Evolutionary conservation across 2,888 invertebrate species (phyloP).

Genomic region (Ormyrus nitidulus): DNA sequence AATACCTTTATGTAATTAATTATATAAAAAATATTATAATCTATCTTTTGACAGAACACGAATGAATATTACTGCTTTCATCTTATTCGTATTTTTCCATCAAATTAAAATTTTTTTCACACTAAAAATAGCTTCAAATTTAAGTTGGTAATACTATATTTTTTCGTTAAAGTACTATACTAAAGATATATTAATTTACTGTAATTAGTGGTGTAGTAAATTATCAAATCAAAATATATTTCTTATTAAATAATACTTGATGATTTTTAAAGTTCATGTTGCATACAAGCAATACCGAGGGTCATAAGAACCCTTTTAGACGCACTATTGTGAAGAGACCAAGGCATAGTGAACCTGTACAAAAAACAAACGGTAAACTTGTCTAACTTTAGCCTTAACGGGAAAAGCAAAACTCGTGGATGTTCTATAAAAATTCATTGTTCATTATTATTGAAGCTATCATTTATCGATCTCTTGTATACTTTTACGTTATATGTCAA

Average conservation of each 20-base stretch:
- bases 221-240: conserved; percentile 16
- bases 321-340: conserved; percentile 58
- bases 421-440: conserved; percentile 45
- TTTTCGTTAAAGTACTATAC: conserved; percentile 22
- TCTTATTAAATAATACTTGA: conserved; percentile 37
- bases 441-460: conserved; percentile 17
- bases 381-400: conserved; percentile 37
- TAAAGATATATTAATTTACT: conserved; percentile 9
- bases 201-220: conserved; percentile 38
- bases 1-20: too few relatives aligned
- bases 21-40: too few relatives aligned
- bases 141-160: conserved; percentile 1
- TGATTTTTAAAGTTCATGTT: conserved; percentile 58
- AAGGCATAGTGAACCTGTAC: conserved; percentile 56
- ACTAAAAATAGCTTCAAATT: background rate
- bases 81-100: background rate
- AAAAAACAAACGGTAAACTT: conserved; percentile 58
- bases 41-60: too few relatives aligned
- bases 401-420: conserved; percentile 58
- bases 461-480: background rate
- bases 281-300: conserved; percentile 58
- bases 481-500: background rate
- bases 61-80: conserved; percentile 1
- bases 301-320: conserved; percentile 58
- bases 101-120: background rate